A percentile compares a stretch with the other conserved stretches of the same genome.
Conservation (phyloP, 1,140 invertebrate species). For the Penaeus indicus region DNA sequence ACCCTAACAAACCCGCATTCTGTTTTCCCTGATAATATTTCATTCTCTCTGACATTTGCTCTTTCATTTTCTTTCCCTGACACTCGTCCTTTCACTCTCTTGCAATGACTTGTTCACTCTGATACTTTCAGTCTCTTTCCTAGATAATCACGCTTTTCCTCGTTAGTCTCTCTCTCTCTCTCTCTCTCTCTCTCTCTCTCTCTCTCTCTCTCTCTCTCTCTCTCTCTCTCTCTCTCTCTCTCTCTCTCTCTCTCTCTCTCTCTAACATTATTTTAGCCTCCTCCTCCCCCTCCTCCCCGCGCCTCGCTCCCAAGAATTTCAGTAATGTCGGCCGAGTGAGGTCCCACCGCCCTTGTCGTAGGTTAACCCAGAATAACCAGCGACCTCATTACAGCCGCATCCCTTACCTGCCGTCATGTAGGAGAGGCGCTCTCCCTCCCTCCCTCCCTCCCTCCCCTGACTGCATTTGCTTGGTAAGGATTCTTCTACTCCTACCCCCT, state of each 20-base stretch:
- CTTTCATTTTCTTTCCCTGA: background rate
- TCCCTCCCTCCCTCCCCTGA: too few relatives aligned
- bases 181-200: background rate
- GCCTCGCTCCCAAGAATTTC: background rate
- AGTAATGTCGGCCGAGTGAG: too few relatives aligned
- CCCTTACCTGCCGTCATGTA: too few relatives aligned
- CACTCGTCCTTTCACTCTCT: background rate
- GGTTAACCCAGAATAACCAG: too few relatives aligned
- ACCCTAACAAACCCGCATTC: background rate
- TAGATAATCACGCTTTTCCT: background rate
- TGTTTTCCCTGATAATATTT: background rate
- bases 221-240: background rate
- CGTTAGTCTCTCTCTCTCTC: conserved; percentile 1
- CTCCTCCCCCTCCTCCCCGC: background rate
- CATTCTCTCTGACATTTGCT: background rate
- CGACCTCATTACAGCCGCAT: too few relatives aligned
- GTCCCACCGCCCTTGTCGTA: too few relatives aligned
- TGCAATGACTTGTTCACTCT: too few relatives aligned
- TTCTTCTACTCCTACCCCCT: conserved; percentile 4
- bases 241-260: background rate
- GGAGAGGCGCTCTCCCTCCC: too few relatives aligned
- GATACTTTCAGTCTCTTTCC: background rate
- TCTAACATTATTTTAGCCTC: background rate
- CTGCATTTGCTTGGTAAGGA: too few relatives aligned
- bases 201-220: background rate